Conservation (phyloP, 2,888 invertebrate species). For the Acronicta alni region DNA sequence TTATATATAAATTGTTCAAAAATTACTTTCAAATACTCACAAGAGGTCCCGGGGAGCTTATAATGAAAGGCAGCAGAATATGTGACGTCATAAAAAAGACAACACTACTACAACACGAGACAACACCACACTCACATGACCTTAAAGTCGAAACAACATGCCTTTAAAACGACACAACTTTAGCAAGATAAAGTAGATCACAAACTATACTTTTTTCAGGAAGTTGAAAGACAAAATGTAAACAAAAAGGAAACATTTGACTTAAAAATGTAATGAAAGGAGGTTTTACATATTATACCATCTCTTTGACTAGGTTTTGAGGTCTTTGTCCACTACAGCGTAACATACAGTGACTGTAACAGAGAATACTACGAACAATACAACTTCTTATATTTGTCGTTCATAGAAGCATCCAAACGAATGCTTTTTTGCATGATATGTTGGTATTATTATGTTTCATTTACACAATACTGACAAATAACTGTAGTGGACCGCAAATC, state of each 20-base stretch:
- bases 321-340: not conserved
- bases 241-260: not conserved
- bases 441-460: too few relatives aligned
- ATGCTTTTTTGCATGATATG: too few relatives aligned
- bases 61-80: constrained; percentile 44
- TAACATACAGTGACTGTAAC: not conserved
- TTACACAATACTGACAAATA: too few relatives aligned
- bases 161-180: constrained; percentile 31
- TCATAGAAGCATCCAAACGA: too few relatives aligned
- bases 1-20: constrained; percentile 8
- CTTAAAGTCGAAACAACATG: constrained; percentile 45
- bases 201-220: not conserved
- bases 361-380: too few relatives aligned
- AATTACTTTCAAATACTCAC: constrained; percentile 39
- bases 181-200: constrained; percentile 23
- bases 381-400: too few relatives aligned
- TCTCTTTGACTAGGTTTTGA: not conserved
- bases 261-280: too few relatives aligned
- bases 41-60: constrained; percentile 22
- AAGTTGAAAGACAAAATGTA: not conserved
- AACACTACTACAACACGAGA: constrained; percentile 35
- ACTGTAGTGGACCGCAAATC: too few relatives aligned
- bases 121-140: constrained; percentile 50
- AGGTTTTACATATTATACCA: too few relatives aligned
- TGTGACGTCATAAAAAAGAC: constrained; percentile 28